Conservation (phyloP, 2,113 vertebrate species). For the Zosterops borbonicus region DNA sequence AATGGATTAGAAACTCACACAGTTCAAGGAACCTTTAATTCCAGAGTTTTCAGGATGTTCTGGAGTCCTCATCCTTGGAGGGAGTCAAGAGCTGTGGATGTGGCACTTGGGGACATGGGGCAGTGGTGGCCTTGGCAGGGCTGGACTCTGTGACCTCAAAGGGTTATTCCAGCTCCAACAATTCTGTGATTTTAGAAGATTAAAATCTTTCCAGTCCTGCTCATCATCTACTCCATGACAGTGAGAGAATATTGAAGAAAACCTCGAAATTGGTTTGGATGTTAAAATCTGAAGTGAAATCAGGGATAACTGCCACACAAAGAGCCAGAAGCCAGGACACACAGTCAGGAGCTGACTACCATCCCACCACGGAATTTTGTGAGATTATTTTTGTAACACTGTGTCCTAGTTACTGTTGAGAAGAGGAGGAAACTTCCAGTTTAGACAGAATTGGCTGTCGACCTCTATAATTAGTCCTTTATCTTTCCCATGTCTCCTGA, state of each 20-base stretch:
- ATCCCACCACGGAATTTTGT: background rate
- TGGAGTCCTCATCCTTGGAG: background rate
- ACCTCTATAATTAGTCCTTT: slow-evolving; percentile 5
- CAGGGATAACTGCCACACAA: background rate
- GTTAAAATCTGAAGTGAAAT: background rate
- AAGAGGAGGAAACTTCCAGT: background rate
- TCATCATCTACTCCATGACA: background rate
- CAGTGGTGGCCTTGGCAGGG: background rate
- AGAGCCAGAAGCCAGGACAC: background rate
- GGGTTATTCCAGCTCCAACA: background rate
- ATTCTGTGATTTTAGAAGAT: background rate
- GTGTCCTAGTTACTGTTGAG: background rate
- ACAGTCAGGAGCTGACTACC: background rate
- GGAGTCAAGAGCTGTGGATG: background rate
- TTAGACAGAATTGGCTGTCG: background rate
- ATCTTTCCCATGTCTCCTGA: background rate
- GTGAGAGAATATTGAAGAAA: background rate
- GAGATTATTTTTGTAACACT: background rate
- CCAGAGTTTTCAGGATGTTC: background rate
- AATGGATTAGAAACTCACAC: background rate
- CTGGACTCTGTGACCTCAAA: background rate
- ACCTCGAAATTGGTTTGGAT: background rate
- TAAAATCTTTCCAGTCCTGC: background rate
- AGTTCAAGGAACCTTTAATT: background rate
- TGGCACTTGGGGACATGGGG: background rate